Evolutionary conservation across 2,113 vertebrate species (phyloP).

Genomic region (Pseudopodoces humilis): DNA sequence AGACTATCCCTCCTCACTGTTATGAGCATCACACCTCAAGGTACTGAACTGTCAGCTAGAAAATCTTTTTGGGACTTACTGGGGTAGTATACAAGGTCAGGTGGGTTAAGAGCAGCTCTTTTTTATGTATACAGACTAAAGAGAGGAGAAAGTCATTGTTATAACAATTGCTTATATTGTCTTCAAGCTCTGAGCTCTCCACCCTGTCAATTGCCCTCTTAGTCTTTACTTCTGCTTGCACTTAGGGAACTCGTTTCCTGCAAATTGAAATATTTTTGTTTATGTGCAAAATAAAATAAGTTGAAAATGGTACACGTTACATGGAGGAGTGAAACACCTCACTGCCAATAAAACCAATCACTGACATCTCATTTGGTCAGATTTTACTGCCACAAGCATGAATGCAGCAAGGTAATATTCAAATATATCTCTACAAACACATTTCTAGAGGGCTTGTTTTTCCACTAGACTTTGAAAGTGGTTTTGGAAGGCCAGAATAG

Average conservation of each 20-base stretch:
- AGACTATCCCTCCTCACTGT: rapidly evolving
- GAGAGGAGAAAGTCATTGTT: not conserved
- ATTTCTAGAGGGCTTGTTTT: not conserved
- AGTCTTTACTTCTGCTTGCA: not conserved
- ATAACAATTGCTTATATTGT: not conserved
- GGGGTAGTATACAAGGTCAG: not conserved
- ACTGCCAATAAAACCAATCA: not conserved
- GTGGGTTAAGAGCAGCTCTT: not conserved
- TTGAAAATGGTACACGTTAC: not conserved
- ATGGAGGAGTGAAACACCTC: not conserved
- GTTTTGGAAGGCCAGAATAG: not conserved
- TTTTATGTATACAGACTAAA: not conserved
- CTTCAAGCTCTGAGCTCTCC: not conserved
- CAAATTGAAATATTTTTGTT: not conserved
- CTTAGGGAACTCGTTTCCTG: not conserved
- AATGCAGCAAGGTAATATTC: not conserved
- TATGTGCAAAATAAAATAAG: not conserved
- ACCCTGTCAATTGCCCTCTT: not conserved
- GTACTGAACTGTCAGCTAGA: not conserved
- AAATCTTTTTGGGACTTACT: not conserved
- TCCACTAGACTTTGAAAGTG: not conserved
- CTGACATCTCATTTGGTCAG: not conserved
- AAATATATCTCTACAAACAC: not conserved
- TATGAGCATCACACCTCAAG: rapidly evolving
- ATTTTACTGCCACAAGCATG: not conserved